Base-by-base conservation (phyloP, 2,888 invertebrate species). In the Cephus nigrinus region DNA sequence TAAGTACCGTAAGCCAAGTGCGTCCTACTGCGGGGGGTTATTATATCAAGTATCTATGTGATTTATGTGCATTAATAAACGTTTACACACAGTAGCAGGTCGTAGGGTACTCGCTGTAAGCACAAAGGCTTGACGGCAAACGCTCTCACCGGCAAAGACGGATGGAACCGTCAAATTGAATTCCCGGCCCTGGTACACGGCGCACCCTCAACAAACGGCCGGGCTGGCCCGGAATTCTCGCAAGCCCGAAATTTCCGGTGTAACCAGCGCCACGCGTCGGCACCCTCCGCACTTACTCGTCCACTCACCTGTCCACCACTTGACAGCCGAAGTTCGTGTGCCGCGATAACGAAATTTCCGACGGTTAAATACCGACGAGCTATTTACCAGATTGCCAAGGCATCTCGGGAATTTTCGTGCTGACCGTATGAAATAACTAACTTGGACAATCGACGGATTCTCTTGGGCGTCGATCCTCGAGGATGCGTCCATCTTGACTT, bases 91-190 rank as follows among this genome's bases (percentile, higher is more conserved):
- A 79, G 72, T 75, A 74, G 78, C 78, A 75, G n/a, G 40, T 40
- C 40, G 40, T 40, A 40, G 40, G 40, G 40, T 40, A 40, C 40
- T 40, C 68, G 76, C 36, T 75, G 74, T 55, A 77, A 76, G 78
- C 76, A 82, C 82, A 83, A 84, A 84, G 83, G 82, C 77, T 72
- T 69, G 77, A 30, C 31, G 35, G 35, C 15, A 40, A 15, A 15
- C 40, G 15, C 40, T 15, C 40, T 15, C 15, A 72, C 74, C 32
- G 79, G 76, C 68, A 78, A 84, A 84, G 86, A 84, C 83, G 85
- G 80, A 85, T 86, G 85, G 86, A 86, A 84, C 87, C 84, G 88
- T 89, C 88, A 88, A 89, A 89, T 89, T 89, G 88, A 86, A 88
- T 88, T 89, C 88, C 88, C 82, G 80, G 80, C 40, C 40, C 40